Percentiles rank a stretch among this genome's conserved stretches.
Evolutionary conservation across 2,797 vertebrate species (phyloP).

Genomic region (Gephyroberyx darwinii): DNA sequence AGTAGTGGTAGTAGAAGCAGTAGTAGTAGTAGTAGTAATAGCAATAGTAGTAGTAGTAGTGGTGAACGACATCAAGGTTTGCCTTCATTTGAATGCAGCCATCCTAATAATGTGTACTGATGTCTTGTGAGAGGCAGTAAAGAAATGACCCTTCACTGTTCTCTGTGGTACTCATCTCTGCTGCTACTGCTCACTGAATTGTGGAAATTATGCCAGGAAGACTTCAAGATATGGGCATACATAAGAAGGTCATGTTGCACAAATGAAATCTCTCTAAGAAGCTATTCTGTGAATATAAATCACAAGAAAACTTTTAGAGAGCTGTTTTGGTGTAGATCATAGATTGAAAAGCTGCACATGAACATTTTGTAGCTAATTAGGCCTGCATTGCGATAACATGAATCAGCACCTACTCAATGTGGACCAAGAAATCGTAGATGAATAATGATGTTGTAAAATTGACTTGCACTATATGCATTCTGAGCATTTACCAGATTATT

Average conservation of each 20-base stretch:
- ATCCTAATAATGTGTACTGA: slow-evolving; percentile 33
- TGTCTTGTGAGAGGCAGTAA: slow-evolving; percentile 13
- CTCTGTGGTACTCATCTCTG: slow-evolving; percentile 4
- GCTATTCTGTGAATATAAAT: neutral
- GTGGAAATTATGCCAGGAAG: neutral
- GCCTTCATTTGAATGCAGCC: slow-evolving; percentile 13
- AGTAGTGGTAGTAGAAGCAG: too few species aligned
- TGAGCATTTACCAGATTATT: neutral
- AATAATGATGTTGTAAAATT: neutral
- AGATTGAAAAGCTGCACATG: neutral
- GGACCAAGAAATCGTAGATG: neutral
- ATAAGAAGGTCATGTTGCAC: neutral
- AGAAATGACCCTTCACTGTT: slow-evolving; percentile 3
- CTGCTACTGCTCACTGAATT: neutral
- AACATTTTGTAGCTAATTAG: neutral
- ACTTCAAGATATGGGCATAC: neutral
- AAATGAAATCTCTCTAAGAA: neutral
- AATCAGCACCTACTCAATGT: neutral
- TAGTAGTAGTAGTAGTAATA: neutral
- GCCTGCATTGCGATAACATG: neutral
- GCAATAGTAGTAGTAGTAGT: neutral
- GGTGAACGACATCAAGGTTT: neutral
- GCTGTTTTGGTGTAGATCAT: neutral
- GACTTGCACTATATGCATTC: neutral
- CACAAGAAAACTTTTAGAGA: neutral